Base-by-base conservation (phyloP, 2,797 vertebrate species). In the Peromyscus attwateri region DNA sequence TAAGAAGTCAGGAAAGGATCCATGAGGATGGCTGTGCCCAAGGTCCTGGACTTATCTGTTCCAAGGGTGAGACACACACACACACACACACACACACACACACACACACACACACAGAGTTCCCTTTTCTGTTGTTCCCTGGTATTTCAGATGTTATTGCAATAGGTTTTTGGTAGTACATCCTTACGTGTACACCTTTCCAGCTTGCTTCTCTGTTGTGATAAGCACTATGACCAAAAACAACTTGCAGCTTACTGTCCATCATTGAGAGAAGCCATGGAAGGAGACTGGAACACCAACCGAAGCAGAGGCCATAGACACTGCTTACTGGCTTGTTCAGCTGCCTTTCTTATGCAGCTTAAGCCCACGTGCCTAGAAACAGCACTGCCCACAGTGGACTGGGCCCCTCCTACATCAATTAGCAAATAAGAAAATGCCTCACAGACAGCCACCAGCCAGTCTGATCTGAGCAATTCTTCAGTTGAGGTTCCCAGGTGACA, bases 21-120 rank as follows among this genome's bases (percentile, higher is more conserved):
- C 2, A 12, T 8, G 14, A 68, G 43, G 81, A 52, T 16, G 29
- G 52, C 37, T 37, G 8, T 16, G 23, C 52, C 31, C 49, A 73
- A 27, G 40, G 19, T 31, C 43, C 23, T 5, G 6, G n/a, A 0
- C 21, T 16, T 19, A 55, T 5, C 2, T 11, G 0, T 27, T 70
- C 75, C 29, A 25, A 91, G 10, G 1, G 52, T 79, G 49, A 8
- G 66, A n/a, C 43, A 23, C 52, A 17, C 55, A 17, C 55, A 62
- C 60, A 19, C 57, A 21, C 57, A 60, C 57, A 62, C 60, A 62
- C 60, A 62, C 60, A 21, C 57, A 21, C 57, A 60, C 57, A 25
- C 60, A 62, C 60, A 62, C 57, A 49, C 49, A 16, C 55, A 16
- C 55, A 57, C 55, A 60, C 57, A 60, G 0, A 60, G 14, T 27